A percentile compares a stretch with the other conserved stretches of the same genome.
These are phyloP conservation scores for Macrocentrus cingulum DNA, from an alignment of 1,140 invertebrate genomes.

Conservation along the genomic window DNA sequence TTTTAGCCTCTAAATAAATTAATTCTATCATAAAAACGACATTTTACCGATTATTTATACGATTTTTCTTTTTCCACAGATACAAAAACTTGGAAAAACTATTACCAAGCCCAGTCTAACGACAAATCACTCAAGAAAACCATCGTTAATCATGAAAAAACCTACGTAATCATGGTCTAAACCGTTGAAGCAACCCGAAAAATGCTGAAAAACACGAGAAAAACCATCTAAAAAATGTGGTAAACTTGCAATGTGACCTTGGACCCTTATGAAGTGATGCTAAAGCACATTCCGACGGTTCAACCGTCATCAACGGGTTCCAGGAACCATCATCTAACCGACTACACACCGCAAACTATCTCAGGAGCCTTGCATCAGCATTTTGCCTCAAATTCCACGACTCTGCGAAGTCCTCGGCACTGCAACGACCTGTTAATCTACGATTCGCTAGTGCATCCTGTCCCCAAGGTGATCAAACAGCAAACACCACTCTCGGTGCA, in stretches of 20 bases:
- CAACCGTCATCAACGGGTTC: conserved; percentile 54
- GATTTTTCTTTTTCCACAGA: no score
- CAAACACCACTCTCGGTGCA: conserved; percentile 45
- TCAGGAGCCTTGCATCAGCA: conserved; percentile 39
- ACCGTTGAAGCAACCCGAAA: background rate
- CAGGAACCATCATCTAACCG: conserved; percentile 48
- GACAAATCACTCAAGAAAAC: no score
- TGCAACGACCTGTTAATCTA: conserved; percentile 45
- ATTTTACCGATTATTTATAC: no score
- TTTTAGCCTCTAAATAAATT: no score
- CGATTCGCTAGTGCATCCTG: conserved; percentile 43
- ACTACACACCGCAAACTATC: conserved; percentile 45
- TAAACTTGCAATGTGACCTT: conserved; percentile 2
- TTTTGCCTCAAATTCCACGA: conserved; percentile 17
- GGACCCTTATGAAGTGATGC: conserved; percentile 51
- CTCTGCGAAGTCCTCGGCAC: conserved; percentile 25
- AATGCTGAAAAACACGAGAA: background rate
- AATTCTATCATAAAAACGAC: no score
- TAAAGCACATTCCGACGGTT: conserved; percentile 59
- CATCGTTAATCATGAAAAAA: no score
- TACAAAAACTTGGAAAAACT: no score
- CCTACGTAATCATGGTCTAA: no score
- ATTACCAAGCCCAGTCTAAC: no score
- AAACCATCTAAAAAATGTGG: conserved; percentile 1
- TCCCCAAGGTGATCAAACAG: conserved; percentile 21